phyloP scores from a whole-genome alignment of 2,113 vertebrate genomes.

The Rallus limicola region DNA sequence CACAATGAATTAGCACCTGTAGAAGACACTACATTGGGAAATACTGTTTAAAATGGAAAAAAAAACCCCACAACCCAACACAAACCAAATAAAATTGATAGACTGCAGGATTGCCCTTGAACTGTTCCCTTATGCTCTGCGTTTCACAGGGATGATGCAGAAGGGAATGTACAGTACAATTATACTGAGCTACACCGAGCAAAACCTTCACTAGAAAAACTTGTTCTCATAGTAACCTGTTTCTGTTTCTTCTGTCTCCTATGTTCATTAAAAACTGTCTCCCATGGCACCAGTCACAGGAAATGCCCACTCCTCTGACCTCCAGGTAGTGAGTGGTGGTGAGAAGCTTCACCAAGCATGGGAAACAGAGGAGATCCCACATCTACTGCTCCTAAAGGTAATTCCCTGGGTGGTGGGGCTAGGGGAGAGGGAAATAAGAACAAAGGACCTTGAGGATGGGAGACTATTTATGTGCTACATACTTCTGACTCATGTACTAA shows the following conservation, averaged over 20 bases:
- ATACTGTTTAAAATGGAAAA: neutral
- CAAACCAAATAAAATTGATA: neutral
- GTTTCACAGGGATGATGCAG: neutral
- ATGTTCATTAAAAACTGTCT: neutral
- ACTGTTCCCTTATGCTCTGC: neutral
- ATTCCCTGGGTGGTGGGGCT: neutral
- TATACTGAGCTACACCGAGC: rapidly evolving
- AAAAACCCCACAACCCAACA: neutral
- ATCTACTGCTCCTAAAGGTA: neutral
- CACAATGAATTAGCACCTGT: neutral
- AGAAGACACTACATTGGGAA: neutral
- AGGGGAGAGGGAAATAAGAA: neutral
- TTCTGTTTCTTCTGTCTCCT: neutral
- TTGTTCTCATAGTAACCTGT: neutral
- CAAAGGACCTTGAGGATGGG: neutral
- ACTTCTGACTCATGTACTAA: neutral
- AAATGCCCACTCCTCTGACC: neutral
- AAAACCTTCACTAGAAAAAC: neutral
- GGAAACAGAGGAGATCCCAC: neutral
- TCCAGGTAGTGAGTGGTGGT: neutral
- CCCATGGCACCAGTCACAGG: neutral
- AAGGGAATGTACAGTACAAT: neutral
- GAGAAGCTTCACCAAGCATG: neutral
- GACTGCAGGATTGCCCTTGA: neutral
- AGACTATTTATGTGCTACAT: neutral